Evolutionary conservation across 2,888 invertebrate genomes (phyloP), one percentile per base, ranked within the genome.

Genomic region (Diloba caeruleocephala): DNA sequence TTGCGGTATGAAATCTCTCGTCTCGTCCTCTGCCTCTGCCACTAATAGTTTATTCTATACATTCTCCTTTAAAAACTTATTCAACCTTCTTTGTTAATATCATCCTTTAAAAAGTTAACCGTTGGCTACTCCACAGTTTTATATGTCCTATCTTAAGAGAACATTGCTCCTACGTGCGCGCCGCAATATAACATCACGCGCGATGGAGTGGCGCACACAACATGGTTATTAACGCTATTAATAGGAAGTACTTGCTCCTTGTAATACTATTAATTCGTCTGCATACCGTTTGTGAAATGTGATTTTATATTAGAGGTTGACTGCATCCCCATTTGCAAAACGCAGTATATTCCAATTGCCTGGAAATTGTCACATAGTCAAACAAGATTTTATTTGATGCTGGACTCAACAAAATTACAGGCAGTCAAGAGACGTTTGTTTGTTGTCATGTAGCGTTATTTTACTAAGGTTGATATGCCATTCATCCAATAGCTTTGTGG

Each of bases 131-230:
- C 54, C 37, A 66, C 36, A 34, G 23, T 33, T 50, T 51, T 13
- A 56, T 2, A 10, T 59, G 61, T 67, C 38, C 59, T 53, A 58
- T 58, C 50, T 59, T 28, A 28, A 63, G 68, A 68, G 76, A 62
- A 48, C 74, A 44, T 76, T 78, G 76, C 72, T 72, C 72, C 70
- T 71, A 52, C 66, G 72, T 69, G 74, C 76, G 63, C 77, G 68
- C 71, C 41, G 56, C 71, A 63, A 69, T 81, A 74, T 77, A 72
- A 68, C n/a, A n/a, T 72, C 71, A 63, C 68, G 67, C 58, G 48
- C 63, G 53, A 53, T 59, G 60, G 52, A 63, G 66, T 64, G 61
- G 66, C 72, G 66, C 70, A 54, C 70, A 54, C 70, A 69, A 74
- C 57, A 73, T 71, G 60, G 71, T 74, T 76, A 74, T 63, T 67